phyloP scores from a whole-genome alignment of 2,113 vertebrate genomes.

The Pollimyrus isidori region DNA sequence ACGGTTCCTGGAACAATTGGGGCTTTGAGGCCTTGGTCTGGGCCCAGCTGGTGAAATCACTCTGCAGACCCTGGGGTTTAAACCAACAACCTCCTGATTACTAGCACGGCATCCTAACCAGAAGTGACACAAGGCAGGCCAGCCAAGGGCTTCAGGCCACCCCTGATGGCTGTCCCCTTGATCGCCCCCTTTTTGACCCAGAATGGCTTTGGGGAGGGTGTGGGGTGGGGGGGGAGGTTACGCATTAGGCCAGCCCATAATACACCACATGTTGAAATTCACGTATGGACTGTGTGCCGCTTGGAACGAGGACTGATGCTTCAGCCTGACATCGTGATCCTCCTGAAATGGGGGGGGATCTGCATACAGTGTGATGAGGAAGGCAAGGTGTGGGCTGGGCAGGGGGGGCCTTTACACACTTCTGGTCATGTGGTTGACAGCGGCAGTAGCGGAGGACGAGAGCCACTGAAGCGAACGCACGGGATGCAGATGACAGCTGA shows the following conservation, averaged over 20 bases:
- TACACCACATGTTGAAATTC: neutral
- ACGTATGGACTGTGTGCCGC: neutral
- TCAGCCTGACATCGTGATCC: slow-evolving; percentile 41
- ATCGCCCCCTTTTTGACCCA: neutral
- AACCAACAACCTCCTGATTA: neutral
- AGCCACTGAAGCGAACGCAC: slow-evolving; percentile 81
- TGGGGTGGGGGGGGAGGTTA: neutral
- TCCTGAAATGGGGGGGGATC: slow-evolving; percentile 52
- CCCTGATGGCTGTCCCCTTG: slow-evolving; percentile 60
- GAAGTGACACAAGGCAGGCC: neutral
- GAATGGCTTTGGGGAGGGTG: neutral
- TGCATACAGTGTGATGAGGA: slow-evolving; percentile 67
- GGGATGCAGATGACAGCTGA: slow-evolving; percentile 62
- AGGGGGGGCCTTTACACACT: slow-evolving; percentile 64
- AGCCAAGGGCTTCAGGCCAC: slow-evolving; percentile 34
- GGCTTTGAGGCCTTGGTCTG: neutral
- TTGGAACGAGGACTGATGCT: neutral
- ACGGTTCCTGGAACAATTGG: neutral
- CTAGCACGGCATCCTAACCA: neutral
- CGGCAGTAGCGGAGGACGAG: slow-evolving; percentile 72
- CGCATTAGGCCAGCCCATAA: neutral
- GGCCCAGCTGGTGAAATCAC: neutral
- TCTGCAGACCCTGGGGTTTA: neutral
- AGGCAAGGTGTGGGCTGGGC: slow-evolving; percentile 37
- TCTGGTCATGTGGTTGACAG: slow-evolving; percentile 80